Evolutionary conservation across 2,113 vertebrate species (phyloP).

Genomic region (Oryzias javanicus): DNA sequence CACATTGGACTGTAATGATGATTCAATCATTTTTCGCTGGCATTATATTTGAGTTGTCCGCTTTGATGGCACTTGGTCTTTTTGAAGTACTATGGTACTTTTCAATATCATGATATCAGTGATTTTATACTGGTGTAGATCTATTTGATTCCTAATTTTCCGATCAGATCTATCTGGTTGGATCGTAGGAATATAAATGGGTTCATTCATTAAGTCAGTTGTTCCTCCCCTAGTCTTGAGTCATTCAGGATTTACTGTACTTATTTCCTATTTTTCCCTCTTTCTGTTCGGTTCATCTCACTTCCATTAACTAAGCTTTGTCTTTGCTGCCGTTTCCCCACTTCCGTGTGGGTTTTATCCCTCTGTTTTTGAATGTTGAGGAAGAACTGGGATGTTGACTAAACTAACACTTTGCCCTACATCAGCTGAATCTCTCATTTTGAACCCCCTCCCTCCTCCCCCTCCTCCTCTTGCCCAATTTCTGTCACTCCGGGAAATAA

Average conservation of each 20-base stretch:
- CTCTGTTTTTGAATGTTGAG: constrained; percentile 65
- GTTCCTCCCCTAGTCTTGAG: no score
- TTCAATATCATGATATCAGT: no score
- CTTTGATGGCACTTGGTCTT: no score
- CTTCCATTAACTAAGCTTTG: constrained; percentile 1
- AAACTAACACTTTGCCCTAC: constrained; percentile 56
- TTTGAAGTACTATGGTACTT: no score
- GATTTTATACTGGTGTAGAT: no score
- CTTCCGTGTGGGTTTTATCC: constrained; percentile 39
- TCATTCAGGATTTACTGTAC: background rate
- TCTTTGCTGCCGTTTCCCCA: constrained; percentile 55
- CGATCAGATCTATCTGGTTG: no score
- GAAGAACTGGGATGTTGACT: constrained; percentile 64
- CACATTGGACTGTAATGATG: no score
- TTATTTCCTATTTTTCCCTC: constrained; percentile 23
- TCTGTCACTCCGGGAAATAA: constrained; percentile 78
- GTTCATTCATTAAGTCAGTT: no score
- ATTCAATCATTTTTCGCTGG: no score
- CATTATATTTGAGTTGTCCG: no score
- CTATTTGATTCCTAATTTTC: no score
- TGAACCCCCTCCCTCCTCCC: constrained; percentile 60
- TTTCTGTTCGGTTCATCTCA: background rate
- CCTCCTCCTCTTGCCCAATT: constrained; percentile 66
- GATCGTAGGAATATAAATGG: no score
- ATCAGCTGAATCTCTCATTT: constrained; percentile 78